Evolutionary conservation across 1,140 invertebrate species (phyloP).

Genomic region (Lasaia peninsularis): DNA sequence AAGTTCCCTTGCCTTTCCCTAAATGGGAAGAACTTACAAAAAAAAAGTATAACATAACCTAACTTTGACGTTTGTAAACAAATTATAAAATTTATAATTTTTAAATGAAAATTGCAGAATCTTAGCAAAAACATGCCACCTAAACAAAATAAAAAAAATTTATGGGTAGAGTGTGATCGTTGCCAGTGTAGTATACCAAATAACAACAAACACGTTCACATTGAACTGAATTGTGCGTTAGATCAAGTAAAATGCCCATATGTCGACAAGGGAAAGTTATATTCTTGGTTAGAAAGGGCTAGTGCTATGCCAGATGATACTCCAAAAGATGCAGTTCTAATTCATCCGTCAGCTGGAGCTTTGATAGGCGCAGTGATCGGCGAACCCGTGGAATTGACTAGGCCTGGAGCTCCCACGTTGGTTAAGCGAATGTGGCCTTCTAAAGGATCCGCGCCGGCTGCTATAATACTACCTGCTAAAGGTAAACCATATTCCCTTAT

Average conservation of each 20-base stretch:
- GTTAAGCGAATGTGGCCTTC: constrained; percentile 68
- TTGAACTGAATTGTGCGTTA: constrained; percentile 55
- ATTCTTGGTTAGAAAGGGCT: constrained; percentile 56
- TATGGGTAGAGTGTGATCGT: constrained; percentile 65
- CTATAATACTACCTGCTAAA: constrained; percentile 57
- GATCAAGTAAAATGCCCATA: constrained; percentile 68
- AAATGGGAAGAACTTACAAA: too few species aligned
- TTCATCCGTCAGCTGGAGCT: constrained; percentile 55
- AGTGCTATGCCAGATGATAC: constrained; percentile 44
- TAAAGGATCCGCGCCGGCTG: constrained; percentile 55
- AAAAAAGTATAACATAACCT: background rate
- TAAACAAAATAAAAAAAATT: constrained; percentile 58
- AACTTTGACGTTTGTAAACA: background rate
- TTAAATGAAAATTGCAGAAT: background rate
- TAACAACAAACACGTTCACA: constrained; percentile 58
- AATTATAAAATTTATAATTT: background rate
- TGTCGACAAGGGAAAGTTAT: constrained; percentile 43
- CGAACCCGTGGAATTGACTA: constrained; percentile 44
- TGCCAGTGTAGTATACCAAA: constrained; percentile 58
- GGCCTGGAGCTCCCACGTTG: constrained; percentile 51
- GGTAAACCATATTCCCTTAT: constrained; percentile 31
- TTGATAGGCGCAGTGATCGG: constrained; percentile 61
- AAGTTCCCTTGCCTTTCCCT: too few species aligned
- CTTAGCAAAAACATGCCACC: constrained; percentile 46
- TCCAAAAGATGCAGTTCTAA: constrained; percentile 49